Conservation (phyloP, 2,888 invertebrate genomes). For the Abrostola tripartita region DNA sequence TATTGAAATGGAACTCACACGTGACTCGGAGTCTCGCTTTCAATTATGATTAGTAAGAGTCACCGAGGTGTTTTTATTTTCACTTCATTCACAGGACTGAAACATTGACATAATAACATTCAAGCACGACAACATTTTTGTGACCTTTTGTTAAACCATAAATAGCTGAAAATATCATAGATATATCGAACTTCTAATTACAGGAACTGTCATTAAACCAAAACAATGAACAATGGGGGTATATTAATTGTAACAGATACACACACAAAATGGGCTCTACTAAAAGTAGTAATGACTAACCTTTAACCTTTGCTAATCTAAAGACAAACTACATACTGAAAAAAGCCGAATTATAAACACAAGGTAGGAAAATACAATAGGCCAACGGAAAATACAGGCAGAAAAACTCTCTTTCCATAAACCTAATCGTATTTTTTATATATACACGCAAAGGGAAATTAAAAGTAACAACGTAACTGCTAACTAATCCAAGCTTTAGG, state of each 20-base stretch:
- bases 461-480: neutral
- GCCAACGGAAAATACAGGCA: too few relatives aligned
- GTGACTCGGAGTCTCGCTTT: slow-evolving; percentile 5
- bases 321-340: too few relatives aligned
- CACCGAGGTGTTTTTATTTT: neutral
- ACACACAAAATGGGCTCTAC: neutral
- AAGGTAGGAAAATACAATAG: too few relatives aligned
- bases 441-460: neutral
- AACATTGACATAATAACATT: too few relatives aligned
- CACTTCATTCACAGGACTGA: neutral
- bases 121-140: neutral
- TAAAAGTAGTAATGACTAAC: neutral
- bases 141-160: neutral
- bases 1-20: slow-evolving; percentile 9
- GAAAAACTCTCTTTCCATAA: neutral
- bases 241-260: neutral
- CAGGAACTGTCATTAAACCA: neutral
- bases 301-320: neutral
- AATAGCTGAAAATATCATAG: neutral
- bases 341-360: too few relatives aligned
- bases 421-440: neutral
- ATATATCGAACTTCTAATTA: slow-evolving; percentile 5
- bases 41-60: neutral
- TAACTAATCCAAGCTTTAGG: neutral
- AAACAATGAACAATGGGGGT: neutral